A percentile compares a stretch with the other conserved stretches of the same genome.
These are phyloP conservation scores for Todiramphus saurophagus DNA, from an alignment of 2,113 vertebrate species.

Conservation along the genomic window DNA sequence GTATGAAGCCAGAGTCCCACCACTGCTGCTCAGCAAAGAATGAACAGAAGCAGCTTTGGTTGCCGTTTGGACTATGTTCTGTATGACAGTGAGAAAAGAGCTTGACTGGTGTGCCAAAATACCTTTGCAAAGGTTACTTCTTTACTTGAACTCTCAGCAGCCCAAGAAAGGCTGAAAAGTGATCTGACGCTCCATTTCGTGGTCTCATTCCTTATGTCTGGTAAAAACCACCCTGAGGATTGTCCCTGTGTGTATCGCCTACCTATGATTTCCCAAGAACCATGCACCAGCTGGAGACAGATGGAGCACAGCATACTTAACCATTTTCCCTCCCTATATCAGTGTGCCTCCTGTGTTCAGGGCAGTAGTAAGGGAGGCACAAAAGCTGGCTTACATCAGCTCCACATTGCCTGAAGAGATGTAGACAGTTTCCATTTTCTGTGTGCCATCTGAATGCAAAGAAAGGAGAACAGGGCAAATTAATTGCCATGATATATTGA, in stretches of 20 bases:
- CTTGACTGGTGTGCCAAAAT: neutral
- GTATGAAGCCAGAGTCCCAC: neutral
- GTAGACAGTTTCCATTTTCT: neutral
- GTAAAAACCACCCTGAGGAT: neutral
- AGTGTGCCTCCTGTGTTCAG: neutral
- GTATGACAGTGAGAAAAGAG: neutral
- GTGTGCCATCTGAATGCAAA: neutral
- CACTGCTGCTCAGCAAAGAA: neutral
- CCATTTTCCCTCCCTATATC: neutral
- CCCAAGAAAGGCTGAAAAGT: neutral
- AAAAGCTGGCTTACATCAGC: neutral
- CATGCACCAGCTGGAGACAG: neutral
- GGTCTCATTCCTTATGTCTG: neutral
- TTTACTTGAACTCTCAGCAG: neutral
- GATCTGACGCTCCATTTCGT: neutral
- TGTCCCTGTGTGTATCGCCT: neutral
- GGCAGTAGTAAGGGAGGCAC: neutral
- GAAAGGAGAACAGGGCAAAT: neutral
- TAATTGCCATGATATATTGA: neutral
- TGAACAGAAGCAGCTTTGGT: neutral
- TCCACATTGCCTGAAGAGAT: neutral
- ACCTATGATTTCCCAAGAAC: neutral
- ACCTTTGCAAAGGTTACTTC: neutral
- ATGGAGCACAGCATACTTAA: neutral
- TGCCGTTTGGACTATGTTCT: neutral